A percentile compares a stretch with the other conserved stretches of the same genome.
Evolutionary conservation across 2,888 invertebrate genomes (phyloP).

Genomic region (Agapostemon virescens): DNA sequence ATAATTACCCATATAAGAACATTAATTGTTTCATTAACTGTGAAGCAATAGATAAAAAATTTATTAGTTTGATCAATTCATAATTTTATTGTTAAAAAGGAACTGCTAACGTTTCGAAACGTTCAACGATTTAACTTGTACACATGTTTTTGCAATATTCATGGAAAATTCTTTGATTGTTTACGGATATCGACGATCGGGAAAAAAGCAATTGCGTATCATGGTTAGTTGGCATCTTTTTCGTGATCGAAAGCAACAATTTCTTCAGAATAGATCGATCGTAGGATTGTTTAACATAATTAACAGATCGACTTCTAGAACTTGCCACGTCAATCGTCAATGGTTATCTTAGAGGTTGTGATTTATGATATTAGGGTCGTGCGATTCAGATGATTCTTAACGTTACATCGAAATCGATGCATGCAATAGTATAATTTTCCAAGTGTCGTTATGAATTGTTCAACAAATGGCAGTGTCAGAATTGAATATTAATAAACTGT

Average conservation of each 20-base stretch:
- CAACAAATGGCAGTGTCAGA: not conserved
- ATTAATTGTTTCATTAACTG: no score
- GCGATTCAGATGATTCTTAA: not conserved
- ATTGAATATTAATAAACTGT: not conserved
- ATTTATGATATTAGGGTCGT: not conserved
- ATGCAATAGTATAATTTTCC: not conserved
- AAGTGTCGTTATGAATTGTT: not conserved
- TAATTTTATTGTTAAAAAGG: no score
- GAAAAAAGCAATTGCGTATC: not conserved
- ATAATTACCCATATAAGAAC: no score
- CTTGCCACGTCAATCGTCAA: conserved; percentile 10
- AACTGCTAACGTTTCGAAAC: no score
- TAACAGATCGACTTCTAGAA: not conserved
- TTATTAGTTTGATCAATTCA: no score
- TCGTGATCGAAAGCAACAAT: not conserved
- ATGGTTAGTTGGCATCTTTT: not conserved
- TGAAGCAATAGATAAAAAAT: no score
- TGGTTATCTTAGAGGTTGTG: not conserved
- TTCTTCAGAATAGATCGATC: not conserved
- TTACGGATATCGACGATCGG: not conserved
- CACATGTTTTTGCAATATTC: no score
- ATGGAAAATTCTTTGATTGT: not conserved
- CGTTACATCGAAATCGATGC: not conserved
- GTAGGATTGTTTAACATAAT: not conserved
- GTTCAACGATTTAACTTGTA: no score